Base-by-base conservation (phyloP, 2,888 invertebrate genomes). In the Hyalella azteca region DNA sequence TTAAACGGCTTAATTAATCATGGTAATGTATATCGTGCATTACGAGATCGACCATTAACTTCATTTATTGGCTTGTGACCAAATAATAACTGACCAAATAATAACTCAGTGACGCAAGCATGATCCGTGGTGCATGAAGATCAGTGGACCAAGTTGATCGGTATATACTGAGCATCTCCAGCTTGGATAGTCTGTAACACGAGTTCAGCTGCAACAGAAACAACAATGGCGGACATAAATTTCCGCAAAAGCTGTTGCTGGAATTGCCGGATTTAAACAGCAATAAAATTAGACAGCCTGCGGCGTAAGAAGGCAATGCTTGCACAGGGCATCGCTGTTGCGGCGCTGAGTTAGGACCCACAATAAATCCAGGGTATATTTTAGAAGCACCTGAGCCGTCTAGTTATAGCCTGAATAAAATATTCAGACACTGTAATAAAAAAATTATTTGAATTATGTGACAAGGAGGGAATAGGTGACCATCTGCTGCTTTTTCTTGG, bases 241-340 rank as follows among this genome's bases (percentile, higher is more conserved):
- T 54, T 54, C 54, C 29, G 26, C 22, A 54, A 54, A 26, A 13
- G 54, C 26, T 29, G 29, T 22, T 26, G 26, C 54, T 26, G 26
- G 54, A 54, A 54, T 54, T 54, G 54, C 54, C 9, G 54, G 54
- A 54, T 54, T 54, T 54, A 54, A 54, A 29, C 54, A 54, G 26
- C 54, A 54, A 54, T 54, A 54, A 54, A 54, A 54, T 54, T 54
- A 54, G 54, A 54, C 54, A 54, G 29, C 54, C 54, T 54, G 54
- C 54, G 54, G 54, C 22, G 54, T 54, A 54, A 54, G 54, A 54
- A 54, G 54, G 54, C 29, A 54, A 54, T 54, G 54, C 26, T 26
- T 54, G 54, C 54, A 11, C 26, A 11, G 26, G 54, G 54, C 54
- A 22, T n/a, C 7, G 26, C 54, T 7, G 4, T 29, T 22, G 54